Conservation (phyloP, 2,113 vertebrate species). For the Chaenogobius annularis region DNA sequence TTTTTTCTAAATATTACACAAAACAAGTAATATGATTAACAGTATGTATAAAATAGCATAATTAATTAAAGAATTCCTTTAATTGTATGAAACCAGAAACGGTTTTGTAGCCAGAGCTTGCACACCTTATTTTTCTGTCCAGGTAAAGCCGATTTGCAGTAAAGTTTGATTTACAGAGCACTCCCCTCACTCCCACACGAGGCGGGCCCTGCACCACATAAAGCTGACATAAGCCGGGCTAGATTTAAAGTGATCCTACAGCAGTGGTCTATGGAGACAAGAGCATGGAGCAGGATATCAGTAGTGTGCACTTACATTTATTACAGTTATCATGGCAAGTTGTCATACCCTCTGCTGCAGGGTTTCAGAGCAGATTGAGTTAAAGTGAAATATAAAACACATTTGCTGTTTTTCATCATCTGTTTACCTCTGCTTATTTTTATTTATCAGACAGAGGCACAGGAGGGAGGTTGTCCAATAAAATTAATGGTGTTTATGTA, state of each 20-base stretch:
- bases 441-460: constrained; percentile 1
- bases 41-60: neutral
- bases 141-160: constrained; percentile 29
- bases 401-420: constrained; percentile 12
- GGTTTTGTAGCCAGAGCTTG: neutral
- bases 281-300: constrained; percentile 35
- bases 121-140: constrained; percentile 10
- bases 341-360: constrained; percentile 9
- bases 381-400: constrained; percentile 3
- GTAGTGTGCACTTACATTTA: constrained; percentile 32
- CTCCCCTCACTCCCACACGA: constrained; percentile 44
- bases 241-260: constrained; percentile 42
- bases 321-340: constrained; percentile 41
- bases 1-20: neutral
- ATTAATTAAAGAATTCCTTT: neutral
- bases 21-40: neutral
- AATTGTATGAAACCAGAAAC: neutral
- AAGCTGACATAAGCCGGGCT: constrained; percentile 50
- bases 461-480: constrained; percentile 2
- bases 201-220: constrained; percentile 25
- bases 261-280: constrained; percentile 44
- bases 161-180: constrained; percentile 45
- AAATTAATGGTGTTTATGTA: constrained; percentile 5
- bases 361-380: constrained; percentile 30
- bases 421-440: constrained; percentile 3